These are phyloP conservation scores for Drusus annulatus DNA, from an alignment of 1,140 invertebrate genomes.

Conservation along the genomic window DNA sequence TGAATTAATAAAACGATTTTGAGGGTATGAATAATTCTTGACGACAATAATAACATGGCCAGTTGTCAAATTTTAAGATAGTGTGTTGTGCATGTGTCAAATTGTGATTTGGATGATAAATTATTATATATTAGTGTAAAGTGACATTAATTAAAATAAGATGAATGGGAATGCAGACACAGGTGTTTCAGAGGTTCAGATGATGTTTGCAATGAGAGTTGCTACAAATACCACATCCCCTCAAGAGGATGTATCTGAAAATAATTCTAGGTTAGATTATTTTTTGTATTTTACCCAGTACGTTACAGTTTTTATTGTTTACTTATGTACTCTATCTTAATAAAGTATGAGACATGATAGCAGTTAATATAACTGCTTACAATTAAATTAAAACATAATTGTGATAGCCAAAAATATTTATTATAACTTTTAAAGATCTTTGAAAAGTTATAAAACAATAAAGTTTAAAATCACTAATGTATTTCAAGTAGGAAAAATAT, in stretches of 20 bases:
- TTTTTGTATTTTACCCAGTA: not conserved
- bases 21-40: not conserved
- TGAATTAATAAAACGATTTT: no score
- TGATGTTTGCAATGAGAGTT: constrained; percentile 13
- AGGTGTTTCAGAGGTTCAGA: constrained; percentile 5
- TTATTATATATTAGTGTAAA: constrained; percentile 1
- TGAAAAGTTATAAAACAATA: no score
- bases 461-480: no score
- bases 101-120: not conserved
- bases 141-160: not conserved
- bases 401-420: no score
- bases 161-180: not conserved
- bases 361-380: no score
- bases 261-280: constrained; percentile 6
- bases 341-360: no score
- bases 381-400: no score
- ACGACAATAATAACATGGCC: constrained; percentile 10
- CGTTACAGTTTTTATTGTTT: no score
- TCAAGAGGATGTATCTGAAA: not conserved
- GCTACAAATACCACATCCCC: not conserved
- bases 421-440: no score
- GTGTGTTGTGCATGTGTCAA: not conserved
- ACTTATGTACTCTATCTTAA: no score
- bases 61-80: constrained; percentile 24
- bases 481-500: no score